Base-by-base conservation (phyloP, 2,797 vertebrate species). In the Notolabrus celidotus region DNA sequence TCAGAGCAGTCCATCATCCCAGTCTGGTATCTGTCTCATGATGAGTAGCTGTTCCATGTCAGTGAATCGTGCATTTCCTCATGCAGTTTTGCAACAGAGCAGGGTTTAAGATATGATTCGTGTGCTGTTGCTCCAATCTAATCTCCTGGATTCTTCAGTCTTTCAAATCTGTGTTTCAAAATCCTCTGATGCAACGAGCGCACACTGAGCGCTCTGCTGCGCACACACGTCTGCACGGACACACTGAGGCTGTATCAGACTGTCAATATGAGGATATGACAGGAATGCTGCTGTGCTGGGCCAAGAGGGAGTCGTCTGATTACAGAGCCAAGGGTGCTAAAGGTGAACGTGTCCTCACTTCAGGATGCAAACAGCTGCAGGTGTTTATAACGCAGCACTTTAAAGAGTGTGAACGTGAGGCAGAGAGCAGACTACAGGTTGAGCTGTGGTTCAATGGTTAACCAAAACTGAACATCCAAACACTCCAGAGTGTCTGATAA, bases 261-360 rank as follows among this genome's bases (percentile, higher is more conserved):
- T 25, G 64, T 74, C 45, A 79, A 65, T 72, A 76, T 79, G 39
- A 61, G 54, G 11, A 45, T 16, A 19, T 25, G 3, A 17, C 60
- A 41, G 67, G 51, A 69, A 72, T 47, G 68, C 46, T 50, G 25
- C 16, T 5, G 14, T 22, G 17, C 25, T 62, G n/a, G 60, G 45
- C 41, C n/a, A 34, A 54, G 33, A 68, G 51, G 33, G 6, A 16
- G 68, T 3, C 16, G 9, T 34, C 68, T 50, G 33, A 36, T 7
- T 49, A 41, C 16, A 8, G 4, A 29, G 71, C 77, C 68, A 80
- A 80, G 59, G 70, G 67, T 58, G 74, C 11, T 36, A 73, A 80
- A 74, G 58, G 51, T 83, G 34, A 74, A 34, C 11, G 34, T 43
- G 33, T 64, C 52, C 12, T 51, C 41, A 20, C 31, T 38, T 27